Base-by-base conservation (phyloP, 2,888 invertebrate species). In the Acrobasis suavella region DNA sequence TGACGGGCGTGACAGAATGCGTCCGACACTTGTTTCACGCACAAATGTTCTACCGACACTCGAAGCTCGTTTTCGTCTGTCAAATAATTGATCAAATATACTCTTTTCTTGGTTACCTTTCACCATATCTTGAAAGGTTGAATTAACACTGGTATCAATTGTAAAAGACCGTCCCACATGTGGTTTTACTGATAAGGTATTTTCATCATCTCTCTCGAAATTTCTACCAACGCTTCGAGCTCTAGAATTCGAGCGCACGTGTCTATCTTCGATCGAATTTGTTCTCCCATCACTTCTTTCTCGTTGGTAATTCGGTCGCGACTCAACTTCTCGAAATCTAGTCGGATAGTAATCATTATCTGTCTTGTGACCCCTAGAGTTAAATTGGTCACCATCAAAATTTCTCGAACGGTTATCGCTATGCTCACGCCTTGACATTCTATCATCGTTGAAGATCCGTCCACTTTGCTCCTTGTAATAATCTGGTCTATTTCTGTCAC, bases 111-210 rank as follows among this genome's bases (percentile, higher is more conserved):
- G 77, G 2, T 70, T 69, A 65, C 64, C 72, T 51, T 73, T 70
- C 22, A 83, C 59, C 39, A 75, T 76, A 62, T 78, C 75, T 77
- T 89, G 88, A 67, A 90, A 91, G 39, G 88, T 87, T 58, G 79
- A 74, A 60, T 82, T 85, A 12, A 88, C 78, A 71, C 89, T 91
- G 3, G 88, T 90, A 65, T 92, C 86, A 68, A 91, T 91, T 16
- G 74, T 80, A 67, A 91, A 87, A n/a, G 85, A 77, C 17, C 77
- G 77, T 1, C 86, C 85, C 7, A 74, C 68, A 56, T 82, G 72
- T 8, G 78, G 71, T 70, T 84, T 76, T 2, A 86, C 76, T 5
- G 82, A 82, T 56, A 84, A 64, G 38, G 67, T 76, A 22, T 82
- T 82, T 38, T 75, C 73, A 62, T 61, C 61, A 14, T 71, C 69